Percentiles rank a stretch among this genome's conserved stretches.
Evolutionary conservation across 2,888 invertebrate genomes (phyloP).

Genomic region (Agrypnus murinus): DNA sequence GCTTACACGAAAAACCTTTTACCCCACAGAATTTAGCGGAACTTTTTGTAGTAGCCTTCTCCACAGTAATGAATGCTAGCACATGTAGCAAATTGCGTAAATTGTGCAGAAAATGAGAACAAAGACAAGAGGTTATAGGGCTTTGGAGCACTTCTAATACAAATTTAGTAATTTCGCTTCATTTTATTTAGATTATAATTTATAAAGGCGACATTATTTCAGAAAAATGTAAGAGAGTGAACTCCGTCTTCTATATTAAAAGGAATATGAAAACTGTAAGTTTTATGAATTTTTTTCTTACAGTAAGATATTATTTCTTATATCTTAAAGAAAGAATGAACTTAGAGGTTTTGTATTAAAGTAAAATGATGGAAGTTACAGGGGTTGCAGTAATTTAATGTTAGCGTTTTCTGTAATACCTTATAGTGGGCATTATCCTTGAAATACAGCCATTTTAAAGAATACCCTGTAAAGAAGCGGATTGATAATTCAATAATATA

Average conservation of each 20-base stretch:
- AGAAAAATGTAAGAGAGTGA: neutral
- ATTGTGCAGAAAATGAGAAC: constrained; percentile 32
- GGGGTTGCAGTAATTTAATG: no score
- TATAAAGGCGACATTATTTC: neutral
- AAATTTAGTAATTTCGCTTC: constrained; percentile 13
- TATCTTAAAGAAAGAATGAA: neutral
- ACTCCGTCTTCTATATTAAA: neutral
- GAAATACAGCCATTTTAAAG: no score
- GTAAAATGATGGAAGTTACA: no score
- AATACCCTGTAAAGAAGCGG: no score
- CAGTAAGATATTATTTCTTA: neutral
- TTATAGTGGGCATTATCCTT: no score
- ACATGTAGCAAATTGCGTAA: constrained; percentile 31
- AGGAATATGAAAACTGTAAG: neutral
- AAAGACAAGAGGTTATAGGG: constrained; percentile 13
- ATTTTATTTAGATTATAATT: constrained; percentile 11
- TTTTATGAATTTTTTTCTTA: neutral
- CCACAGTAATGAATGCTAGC: constrained; percentile 11
- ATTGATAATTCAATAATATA: no score
- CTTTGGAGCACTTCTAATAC: neutral
- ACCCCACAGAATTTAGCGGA: constrained; percentile 2
- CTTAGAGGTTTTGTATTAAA: neutral
- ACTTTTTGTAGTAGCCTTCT: constrained; percentile 6
- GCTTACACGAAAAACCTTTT: constrained; percentile 11
- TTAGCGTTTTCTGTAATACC: no score